phyloP scores from a whole-genome alignment of 1,140 invertebrate genomes.

The Galleria mellonella region DNA sequence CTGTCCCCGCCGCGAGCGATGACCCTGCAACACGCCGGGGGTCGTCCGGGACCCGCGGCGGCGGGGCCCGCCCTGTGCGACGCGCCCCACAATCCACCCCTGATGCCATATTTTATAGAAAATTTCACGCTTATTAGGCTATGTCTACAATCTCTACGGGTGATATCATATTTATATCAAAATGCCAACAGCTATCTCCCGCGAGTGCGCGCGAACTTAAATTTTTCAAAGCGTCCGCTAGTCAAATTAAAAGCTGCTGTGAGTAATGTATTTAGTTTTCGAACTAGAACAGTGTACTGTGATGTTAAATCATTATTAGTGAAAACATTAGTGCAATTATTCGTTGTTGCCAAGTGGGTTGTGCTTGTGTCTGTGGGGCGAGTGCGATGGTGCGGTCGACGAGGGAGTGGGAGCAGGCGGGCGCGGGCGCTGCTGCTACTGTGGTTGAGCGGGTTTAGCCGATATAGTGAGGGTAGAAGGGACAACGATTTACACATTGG shows the following conservation, averaged over 20 bases:
- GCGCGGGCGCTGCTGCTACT: conserved; percentile 35
- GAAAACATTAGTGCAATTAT: conserved; percentile 69
- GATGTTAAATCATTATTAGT: conserved; percentile 58
- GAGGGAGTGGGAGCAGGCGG: conserved; percentile 11
- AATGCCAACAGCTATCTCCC: conserved; percentile 26
- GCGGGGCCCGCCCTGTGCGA: conserved; percentile 32
- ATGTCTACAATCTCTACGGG: conserved; percentile 52
- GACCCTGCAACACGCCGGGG: conserved; percentile 46
- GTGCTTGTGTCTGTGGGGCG: conserved; percentile 24
- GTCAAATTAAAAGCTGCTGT: conserved; percentile 67
- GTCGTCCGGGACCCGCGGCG: conserved; percentile 34
- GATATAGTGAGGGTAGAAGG: conserved; percentile 40
- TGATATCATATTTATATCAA: conserved; percentile 42
- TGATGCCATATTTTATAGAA: conserved; percentile 44
- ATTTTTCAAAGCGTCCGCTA: conserved; percentile 68
- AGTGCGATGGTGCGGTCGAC: conserved; percentile 15
- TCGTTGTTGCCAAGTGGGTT: conserved; percentile 66
- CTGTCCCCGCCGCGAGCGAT: conserved; percentile 64
- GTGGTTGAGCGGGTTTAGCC: conserved; percentile 32
- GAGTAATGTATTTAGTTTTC: conserved; percentile 40
- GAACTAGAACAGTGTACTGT: conserved; percentile 62
- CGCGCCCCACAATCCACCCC: conserved; percentile 25
- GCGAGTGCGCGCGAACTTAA: conserved; percentile 48
- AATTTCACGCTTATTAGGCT: conserved; percentile 63
- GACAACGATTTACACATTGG: conserved; percentile 91